Conservation (phyloP, 2,888 invertebrate species). For the Xylocampa areola region DNA sequence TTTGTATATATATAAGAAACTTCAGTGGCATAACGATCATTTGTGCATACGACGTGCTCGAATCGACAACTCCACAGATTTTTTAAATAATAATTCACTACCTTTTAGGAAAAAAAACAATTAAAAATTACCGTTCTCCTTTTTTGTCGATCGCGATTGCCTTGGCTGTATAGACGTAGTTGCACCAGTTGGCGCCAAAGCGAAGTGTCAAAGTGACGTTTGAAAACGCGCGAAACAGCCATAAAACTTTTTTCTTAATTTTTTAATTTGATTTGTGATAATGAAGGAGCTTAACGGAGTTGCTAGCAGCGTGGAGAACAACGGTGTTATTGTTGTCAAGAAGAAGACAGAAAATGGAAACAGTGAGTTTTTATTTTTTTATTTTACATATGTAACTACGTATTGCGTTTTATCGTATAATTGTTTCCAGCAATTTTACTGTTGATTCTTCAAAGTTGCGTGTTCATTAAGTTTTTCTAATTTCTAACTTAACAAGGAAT, state of each 20-base stretch:
- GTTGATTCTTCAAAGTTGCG: constrained; percentile 31
- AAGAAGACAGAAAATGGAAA: constrained; percentile 79
- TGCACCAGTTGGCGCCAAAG: constrained; percentile 73
- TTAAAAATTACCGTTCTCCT: constrained; percentile 59
- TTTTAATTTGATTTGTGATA: constrained; percentile 57
- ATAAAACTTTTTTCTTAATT: constrained; percentile 50
- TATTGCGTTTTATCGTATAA: background rate
- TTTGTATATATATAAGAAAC: constrained; percentile 67
- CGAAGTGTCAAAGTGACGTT: constrained; percentile 84
- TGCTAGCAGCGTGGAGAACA: constrained; percentile 73
- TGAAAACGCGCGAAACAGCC: constrained; percentile 77
- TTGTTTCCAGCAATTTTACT: constrained; percentile 1
- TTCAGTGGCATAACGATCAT: constrained; percentile 46
- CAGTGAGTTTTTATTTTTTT: constrained; percentile 67
- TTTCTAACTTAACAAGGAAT: too few relatives aligned
- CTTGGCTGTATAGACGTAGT: constrained; percentile 75
- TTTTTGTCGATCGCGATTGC: constrained; percentile 72
- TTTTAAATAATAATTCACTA: constrained; percentile 42
- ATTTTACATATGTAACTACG: background rate
- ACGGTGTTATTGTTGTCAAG: constrained; percentile 76
- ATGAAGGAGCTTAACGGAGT: constrained; percentile 84
- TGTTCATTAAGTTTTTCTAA: constrained; percentile 30
- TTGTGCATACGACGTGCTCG: constrained; percentile 54
- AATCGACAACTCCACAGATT: constrained; percentile 52
- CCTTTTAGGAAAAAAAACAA: constrained; percentile 45